phyloP scores from a whole-genome alignment of 2,888 invertebrate genomes.

The Melikaiella ostensackeni region DNA sequence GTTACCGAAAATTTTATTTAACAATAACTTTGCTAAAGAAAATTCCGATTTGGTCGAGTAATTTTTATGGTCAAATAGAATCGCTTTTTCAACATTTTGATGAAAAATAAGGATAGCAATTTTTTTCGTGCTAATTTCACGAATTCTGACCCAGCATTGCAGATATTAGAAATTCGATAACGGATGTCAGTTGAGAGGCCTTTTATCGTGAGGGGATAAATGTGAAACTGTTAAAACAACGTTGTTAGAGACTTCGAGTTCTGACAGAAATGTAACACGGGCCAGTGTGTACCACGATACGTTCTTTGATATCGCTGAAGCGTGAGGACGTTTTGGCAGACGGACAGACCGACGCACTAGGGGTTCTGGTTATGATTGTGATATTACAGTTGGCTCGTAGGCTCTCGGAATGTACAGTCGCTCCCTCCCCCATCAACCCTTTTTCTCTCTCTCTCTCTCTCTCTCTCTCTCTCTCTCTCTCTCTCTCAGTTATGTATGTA shows the following conservation, averaged over 20 bases:
- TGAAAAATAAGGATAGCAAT: too few species aligned
- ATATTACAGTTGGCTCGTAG: constrained; percentile 73
- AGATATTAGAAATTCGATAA: background rate
- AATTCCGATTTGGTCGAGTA: too few species aligned
- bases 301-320: constrained; percentile 77
- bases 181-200: background rate
- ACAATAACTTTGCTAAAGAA: too few species aligned
- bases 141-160: too few species aligned
- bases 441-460: constrained; percentile 14
- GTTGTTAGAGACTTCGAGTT: constrained; percentile 26
- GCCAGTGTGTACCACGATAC: constrained; percentile 36
- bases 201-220: constrained; percentile 11
- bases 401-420: constrained; percentile 69
- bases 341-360: constrained; percentile 51
- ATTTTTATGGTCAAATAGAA: too few species aligned
- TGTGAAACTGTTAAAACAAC: constrained; percentile 24
- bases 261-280: constrained; percentile 38
- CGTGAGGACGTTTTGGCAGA: constrained; percentile 74
- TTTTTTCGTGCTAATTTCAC: too few species aligned
- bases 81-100: too few species aligned
- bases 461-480: constrained; percentile 47
- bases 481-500: constrained; percentile 43
- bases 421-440: constrained; percentile 35
- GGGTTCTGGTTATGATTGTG: constrained; percentile 75
- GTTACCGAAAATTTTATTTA: too few species aligned